These are phyloP conservation scores for Mantis religiosa DNA, from an alignment of 2,888 invertebrate species.

Conservation along the genomic window DNA sequence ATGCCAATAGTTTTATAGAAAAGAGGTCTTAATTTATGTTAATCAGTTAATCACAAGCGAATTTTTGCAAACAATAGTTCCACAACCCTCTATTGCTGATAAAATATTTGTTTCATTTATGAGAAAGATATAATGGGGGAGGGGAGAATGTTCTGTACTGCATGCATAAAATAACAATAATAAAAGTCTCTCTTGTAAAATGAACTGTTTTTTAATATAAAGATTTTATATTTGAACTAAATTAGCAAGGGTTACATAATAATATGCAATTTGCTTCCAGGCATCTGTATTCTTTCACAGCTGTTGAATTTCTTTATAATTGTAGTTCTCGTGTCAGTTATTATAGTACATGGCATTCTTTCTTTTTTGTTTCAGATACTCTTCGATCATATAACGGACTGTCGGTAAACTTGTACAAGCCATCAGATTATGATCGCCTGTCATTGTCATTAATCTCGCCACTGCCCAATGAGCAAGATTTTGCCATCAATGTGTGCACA, in stretches of 20 bases:
- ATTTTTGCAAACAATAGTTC: too few species aligned
- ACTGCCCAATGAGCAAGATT: constrained; percentile 96
- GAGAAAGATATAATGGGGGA: too few species aligned
- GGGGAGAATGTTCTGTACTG: too few species aligned
- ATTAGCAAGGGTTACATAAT: background rate
- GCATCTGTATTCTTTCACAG: background rate
- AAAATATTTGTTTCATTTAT: too few species aligned
- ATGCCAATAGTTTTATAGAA: too few species aligned
- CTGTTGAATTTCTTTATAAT: background rate
- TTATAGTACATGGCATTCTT: background rate
- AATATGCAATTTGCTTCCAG: background rate
- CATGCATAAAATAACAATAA: too few species aligned
- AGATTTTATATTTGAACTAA: too few species aligned
- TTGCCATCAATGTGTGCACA: constrained; percentile 95
- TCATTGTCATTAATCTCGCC: constrained; percentile 91
- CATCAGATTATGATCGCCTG: constrained; percentile 79
- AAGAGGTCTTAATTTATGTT: too few species aligned
- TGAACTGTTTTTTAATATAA: too few species aligned
- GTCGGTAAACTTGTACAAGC: constrained; percentile 61
- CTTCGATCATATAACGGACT: constrained; percentile 62
- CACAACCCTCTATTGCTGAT: too few species aligned
- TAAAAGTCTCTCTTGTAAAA: too few species aligned
- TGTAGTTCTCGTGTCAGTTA: background rate
- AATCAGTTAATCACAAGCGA: too few species aligned
- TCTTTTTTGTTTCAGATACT: constrained; percentile 49